A percentile compares a stretch with the other conserved stretches of the same genome.
Conservation (phyloP, 2,888 invertebrate species). For the Lydus trimaculatus region DNA sequence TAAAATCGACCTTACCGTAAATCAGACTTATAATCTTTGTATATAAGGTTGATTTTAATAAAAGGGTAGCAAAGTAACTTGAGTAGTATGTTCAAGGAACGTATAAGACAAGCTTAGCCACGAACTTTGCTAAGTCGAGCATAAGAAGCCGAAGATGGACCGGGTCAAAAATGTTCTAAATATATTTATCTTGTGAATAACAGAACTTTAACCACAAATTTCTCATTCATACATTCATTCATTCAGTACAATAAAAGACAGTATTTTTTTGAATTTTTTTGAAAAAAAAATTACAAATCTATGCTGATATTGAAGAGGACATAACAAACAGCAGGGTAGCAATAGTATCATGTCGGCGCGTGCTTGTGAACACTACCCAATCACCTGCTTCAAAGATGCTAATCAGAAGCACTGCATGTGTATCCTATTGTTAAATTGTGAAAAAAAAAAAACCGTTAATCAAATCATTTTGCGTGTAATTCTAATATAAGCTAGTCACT, state of each 20-base stretch:
- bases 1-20: too few relatives aligned
- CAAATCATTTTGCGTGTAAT: conserved; percentile 30
- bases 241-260: not conserved
- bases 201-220: not conserved
- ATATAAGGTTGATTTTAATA: too few relatives aligned
- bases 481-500: conserved; percentile 24
- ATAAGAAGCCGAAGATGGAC: too few relatives aligned
- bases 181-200: not conserved
- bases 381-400: conserved; percentile 39
- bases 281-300: not conserved
- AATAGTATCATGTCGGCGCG: conserved; percentile 29
- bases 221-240: too few relatives aligned
- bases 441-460: conserved; percentile 27
- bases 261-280: not conserved
- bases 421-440: conserved; percentile 25
- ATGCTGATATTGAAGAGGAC: not conserved
- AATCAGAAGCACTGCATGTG: conserved; percentile 38
- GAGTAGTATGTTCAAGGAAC: too few relatives aligned
- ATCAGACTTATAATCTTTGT: too few relatives aligned
- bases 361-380: conserved; percentile 39
- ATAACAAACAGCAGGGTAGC: conserved; percentile 18
- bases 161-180: too few relatives aligned
- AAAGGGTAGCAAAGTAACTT: too few relatives aligned
- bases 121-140: too few relatives aligned
- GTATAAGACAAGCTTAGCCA: too few relatives aligned